phyloP scores from a whole-genome alignment of 1,140 invertebrate genomes.

The Atopsyche davidsoni region DNA sequence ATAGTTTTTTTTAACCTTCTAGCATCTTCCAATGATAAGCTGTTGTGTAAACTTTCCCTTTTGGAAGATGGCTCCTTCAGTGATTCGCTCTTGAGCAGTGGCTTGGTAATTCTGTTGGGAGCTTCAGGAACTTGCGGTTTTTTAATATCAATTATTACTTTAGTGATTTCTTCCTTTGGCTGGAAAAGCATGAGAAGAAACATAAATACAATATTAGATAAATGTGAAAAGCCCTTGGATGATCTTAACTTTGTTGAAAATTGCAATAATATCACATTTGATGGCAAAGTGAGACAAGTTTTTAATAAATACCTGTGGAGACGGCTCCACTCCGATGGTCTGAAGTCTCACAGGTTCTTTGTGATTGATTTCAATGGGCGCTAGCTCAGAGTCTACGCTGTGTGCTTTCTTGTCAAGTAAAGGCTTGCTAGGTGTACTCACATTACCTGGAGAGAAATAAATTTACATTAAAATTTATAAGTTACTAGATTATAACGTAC shows the following conservation, averaged over 20 bases:
- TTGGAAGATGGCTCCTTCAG: conserved; percentile 25
- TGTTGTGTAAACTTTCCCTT: conserved; percentile 19
- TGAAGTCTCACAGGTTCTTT: conserved; percentile 38
- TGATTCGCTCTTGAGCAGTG: conserved; percentile 27
- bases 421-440: conserved; percentile 16
- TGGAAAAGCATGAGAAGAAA: too few relatives aligned
- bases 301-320: conserved; percentile 34
- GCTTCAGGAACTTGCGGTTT: conserved; percentile 15
- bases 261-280: too few relatives aligned
- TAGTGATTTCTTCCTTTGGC: conserved; percentile 10
- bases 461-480: conserved; percentile 2
- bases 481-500: too few relatives aligned
- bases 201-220: too few relatives aligned
- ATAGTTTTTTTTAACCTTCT: conserved; percentile 22
- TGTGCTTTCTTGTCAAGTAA: conserved; percentile 44
- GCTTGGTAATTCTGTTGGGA: conserved; percentile 24
- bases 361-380: conserved; percentile 34
- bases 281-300: too few relatives aligned
- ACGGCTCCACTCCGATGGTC: conserved; percentile 47
- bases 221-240: too few relatives aligned
- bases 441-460: conserved; percentile 2
- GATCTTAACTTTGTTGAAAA: too few relatives aligned
- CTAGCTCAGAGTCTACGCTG: conserved; percentile 44
- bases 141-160: conserved; percentile 2
- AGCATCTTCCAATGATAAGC: conserved; percentile 27